phyloP scores from a whole-genome alignment of 2,113 vertebrate species.

The human (Homo sapiens) region GRCh38 chr11:90943001-90943500 shows the following conservation, averaged over 20 bases:
- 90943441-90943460: not conserved
- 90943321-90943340: rapidly evolving
- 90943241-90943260: not conserved
- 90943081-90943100: not conserved
- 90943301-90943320: not conserved
- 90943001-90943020: not conserved
- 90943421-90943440: not conserved
- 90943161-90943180: not conserved
- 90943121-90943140: not conserved
- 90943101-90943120: not conserved
- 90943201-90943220: not conserved
- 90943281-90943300: not conserved
- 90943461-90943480: rapidly evolving
- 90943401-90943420: not conserved
- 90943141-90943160: not conserved
- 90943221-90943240: not conserved
- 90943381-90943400: not conserved
- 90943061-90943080: not conserved
- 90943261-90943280: not conserved
- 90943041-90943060: not conserved
- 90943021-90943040: rapidly evolving
- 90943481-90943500: not conserved
- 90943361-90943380: not conserved
- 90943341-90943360: not conserved
- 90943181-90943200: not conserved